Conservation (phyloP, 1,140 invertebrate genomes). For the Atopsyche davidsoni region DNA sequence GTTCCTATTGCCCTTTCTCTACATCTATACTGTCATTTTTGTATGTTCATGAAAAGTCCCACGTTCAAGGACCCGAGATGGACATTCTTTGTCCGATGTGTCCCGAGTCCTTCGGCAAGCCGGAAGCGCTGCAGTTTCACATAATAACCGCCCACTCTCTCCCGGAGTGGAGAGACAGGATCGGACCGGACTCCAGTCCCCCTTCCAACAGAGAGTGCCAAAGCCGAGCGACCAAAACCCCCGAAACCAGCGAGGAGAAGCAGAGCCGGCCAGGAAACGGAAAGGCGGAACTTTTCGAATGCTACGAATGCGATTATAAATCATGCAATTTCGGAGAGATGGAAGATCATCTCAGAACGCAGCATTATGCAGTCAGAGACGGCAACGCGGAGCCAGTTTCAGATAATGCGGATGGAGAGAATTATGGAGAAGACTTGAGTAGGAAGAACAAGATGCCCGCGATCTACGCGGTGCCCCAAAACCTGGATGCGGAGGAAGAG, state of each 20-base stretch:
- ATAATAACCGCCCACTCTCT: conserved; percentile 27
- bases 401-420: conserved; percentile 41
- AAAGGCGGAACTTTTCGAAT: conserved; percentile 45
- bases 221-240: conserved; percentile 24
- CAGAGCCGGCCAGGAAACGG: conserved; percentile 27
- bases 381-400: conserved; percentile 39
- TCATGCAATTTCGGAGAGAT: conserved; percentile 56
- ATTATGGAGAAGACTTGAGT: conserved; percentile 47
- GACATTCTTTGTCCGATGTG: conserved; percentile 29
- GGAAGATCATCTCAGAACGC: conserved; percentile 59
- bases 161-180: conserved; percentile 26
- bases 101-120: conserved; percentile 30
- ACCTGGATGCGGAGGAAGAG: conserved; percentile 34
- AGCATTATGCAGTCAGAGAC: conserved; percentile 42
- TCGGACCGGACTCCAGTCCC: conserved; percentile 19
- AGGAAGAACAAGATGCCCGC: conserved; percentile 53
- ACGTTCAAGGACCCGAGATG: conserved; percentile 45
- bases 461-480: conserved; percentile 53
- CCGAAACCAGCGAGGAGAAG: conserved; percentile 35
- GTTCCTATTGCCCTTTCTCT: conserved; percentile 83
- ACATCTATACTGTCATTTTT: conserved; percentile 82
- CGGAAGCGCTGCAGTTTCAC: conserved; percentile 28
- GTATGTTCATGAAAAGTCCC: conserved; percentile 84
- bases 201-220: conserved; percentile 21
- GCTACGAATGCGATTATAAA: conserved; percentile 61